These are phyloP conservation scores for Teinopalpus imperialis DNA, from an alignment of 2,888 invertebrate species.

Conservation along the genomic window DNA sequence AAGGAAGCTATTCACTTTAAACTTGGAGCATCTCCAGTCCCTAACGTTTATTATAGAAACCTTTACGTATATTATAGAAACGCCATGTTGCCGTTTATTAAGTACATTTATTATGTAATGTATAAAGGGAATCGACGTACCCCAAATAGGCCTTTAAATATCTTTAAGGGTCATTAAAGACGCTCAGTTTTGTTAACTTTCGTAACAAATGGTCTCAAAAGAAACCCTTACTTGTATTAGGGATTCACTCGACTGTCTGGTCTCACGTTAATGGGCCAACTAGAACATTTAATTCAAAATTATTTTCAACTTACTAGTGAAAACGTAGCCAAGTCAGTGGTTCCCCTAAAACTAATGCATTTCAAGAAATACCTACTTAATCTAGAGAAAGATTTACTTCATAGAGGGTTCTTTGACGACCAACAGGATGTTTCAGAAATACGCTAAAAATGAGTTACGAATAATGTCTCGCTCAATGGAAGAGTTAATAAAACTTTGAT, in stretches of 20 bases:
- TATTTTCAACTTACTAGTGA: slow-evolving; percentile 22
- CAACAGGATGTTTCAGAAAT: slow-evolving; percentile 14
- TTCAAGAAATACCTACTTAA: slow-evolving; percentile 52
- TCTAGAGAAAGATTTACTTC: slow-evolving; percentile 57
- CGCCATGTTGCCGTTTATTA: too few relatives aligned
- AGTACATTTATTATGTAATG: too few relatives aligned
- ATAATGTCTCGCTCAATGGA: too few relatives aligned
- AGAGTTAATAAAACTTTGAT: too few relatives aligned
- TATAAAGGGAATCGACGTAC: slow-evolving; percentile 17
- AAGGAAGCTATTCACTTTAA: too few relatives aligned
- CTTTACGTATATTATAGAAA: too few relatives aligned
- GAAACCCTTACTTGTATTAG: slow-evolving; percentile 15
- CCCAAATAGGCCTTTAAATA: slow-evolving; percentile 24
- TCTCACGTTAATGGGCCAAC: slow-evolving; percentile 15
- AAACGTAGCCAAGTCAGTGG: slow-evolving; percentile 27
- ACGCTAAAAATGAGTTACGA: neutral
- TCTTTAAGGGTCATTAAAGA: slow-evolving; percentile 24
- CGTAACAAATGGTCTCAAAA: slow-evolving; percentile 22
- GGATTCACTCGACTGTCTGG: slow-evolving; percentile 2
- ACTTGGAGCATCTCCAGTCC: too few relatives aligned
- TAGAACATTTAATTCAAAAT: slow-evolving; percentile 21
- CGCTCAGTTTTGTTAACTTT: slow-evolving; percentile 23
- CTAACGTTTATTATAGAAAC: too few relatives aligned
- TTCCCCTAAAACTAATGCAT: slow-evolving; percentile 49
- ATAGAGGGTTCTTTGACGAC: slow-evolving; percentile 33